These are phyloP conservation scores for Podilymbus podiceps DNA, from an alignment of 2,113 vertebrate genomes.

Conservation along the genomic window DNA sequence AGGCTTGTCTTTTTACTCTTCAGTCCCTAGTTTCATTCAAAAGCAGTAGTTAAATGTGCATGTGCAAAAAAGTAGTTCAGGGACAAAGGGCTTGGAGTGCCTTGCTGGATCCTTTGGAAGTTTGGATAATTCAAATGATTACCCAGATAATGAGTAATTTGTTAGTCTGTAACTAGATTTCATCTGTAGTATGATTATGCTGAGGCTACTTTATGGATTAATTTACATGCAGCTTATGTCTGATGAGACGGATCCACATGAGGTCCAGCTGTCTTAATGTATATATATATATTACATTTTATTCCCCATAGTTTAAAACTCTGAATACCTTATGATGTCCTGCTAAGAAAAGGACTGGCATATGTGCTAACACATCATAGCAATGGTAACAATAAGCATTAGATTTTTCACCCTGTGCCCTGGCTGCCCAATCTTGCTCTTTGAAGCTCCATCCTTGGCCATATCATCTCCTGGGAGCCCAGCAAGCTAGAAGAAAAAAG, in stretches of 20 bases:
- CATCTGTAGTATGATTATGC: neutral
- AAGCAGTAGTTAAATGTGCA: neutral
- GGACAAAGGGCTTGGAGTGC: neutral
- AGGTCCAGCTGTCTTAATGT: neutral
- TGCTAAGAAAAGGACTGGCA: neutral
- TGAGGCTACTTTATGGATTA: neutral
- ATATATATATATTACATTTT: neutral
- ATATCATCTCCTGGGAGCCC: neutral
- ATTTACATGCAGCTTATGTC: neutral
- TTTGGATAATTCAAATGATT: neutral
- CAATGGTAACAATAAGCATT: neutral
- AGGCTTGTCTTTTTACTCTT: neutral
- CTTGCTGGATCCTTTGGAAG: neutral
- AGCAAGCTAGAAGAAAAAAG: neutral
- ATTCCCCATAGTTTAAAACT: neutral
- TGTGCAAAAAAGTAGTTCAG: neutral
- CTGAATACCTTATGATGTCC: neutral
- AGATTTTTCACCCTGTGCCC: neutral
- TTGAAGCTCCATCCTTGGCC: neutral
- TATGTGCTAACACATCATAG: neutral
- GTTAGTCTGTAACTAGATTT: neutral
- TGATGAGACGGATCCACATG: neutral
- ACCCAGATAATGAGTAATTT: neutral
- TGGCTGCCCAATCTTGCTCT: neutral
- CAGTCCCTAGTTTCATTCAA: neutral